A percentile compares a stretch with the other conserved stretches of the same genome.
Evolutionary conservation across 2,888 invertebrate genomes (phyloP).

Genomic region (Gymnoscelis rufifasciata): DNA sequence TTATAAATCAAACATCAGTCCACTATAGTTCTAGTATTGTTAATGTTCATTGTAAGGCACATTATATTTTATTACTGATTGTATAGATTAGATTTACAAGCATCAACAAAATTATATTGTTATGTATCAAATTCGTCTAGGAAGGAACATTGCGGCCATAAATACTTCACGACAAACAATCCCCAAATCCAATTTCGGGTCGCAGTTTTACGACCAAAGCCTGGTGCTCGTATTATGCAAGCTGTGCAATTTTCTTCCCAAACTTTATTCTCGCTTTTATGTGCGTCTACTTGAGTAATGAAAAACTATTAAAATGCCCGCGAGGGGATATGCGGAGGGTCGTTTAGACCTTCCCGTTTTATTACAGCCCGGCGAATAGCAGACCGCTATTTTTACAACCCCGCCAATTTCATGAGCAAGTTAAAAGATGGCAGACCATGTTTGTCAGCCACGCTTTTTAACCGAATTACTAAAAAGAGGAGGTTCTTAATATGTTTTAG

Average conservation of each 20-base stretch:
- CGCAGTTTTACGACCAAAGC: constrained; percentile 56
- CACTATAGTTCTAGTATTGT: no score
- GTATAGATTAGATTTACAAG: constrained; percentile 2
- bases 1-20: no score
- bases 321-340: constrained; percentile 68
- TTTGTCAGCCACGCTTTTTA: constrained; percentile 32
- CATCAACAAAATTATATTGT: constrained; percentile 6
- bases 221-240: constrained; percentile 57
- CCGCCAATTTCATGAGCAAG: constrained; percentile 62
- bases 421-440: constrained; percentile 60
- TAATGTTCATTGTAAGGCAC: no score
- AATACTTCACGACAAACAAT: constrained; percentile 51
- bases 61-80: no score
- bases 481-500: no score
- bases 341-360: constrained; percentile 68
- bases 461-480: neutral
- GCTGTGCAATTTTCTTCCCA: constrained; percentile 71
- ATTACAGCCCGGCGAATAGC: constrained; percentile 62
- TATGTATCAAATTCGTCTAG: constrained; percentile 23
- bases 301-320: constrained; percentile 74
- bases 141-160: constrained; percentile 39
- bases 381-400: constrained; percentile 60
- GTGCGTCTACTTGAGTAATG: constrained; percentile 75
- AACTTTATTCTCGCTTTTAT: constrained; percentile 69
- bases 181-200: constrained; percentile 55